Evolutionary conservation across 2,113 vertebrate species (phyloP).

Genomic region (Ginglymostoma cirratum): DNA sequence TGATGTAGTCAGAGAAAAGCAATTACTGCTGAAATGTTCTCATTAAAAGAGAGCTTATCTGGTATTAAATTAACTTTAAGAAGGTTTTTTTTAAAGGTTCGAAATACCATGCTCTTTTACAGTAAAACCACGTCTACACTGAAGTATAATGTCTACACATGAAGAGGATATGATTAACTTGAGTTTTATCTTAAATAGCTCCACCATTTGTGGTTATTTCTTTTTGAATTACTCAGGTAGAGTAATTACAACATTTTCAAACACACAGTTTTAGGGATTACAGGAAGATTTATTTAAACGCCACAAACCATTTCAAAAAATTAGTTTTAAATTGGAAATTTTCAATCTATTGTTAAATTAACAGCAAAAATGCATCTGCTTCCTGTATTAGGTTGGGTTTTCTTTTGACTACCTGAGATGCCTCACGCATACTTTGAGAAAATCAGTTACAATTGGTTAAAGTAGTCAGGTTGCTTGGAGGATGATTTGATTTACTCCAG

Average conservation of each 20-base stretch:
- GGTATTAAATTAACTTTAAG: conserved; percentile 25
- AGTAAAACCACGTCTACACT: not conserved
- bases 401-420: not conserved
- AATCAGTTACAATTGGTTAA: conserved; percentile 44
- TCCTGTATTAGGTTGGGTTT: not conserved
- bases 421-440: conserved; percentile 35
- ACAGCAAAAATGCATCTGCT: not conserved
- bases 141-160: not conserved
- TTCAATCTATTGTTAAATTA: no score
- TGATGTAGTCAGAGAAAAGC: not conserved
- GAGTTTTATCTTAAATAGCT: not conserved
- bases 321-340: not conserved
- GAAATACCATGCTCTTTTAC: not conserved
- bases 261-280: not conserved
- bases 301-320: not conserved
- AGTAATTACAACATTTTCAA: not conserved
- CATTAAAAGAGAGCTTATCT: conserved; percentile 31
- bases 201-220: not conserved
- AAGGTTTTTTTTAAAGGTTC: not conserved
- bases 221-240: not conserved
- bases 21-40: conserved; percentile 33
- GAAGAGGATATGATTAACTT: not conserved
- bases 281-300: not conserved
- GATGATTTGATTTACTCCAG: conserved; percentile 57
- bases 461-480: conserved; percentile 49